These are phyloP conservation scores for Macropodus opercularis DNA, from an alignment of 2,797 vertebrate genomes.

Conservation along the genomic window DNA sequence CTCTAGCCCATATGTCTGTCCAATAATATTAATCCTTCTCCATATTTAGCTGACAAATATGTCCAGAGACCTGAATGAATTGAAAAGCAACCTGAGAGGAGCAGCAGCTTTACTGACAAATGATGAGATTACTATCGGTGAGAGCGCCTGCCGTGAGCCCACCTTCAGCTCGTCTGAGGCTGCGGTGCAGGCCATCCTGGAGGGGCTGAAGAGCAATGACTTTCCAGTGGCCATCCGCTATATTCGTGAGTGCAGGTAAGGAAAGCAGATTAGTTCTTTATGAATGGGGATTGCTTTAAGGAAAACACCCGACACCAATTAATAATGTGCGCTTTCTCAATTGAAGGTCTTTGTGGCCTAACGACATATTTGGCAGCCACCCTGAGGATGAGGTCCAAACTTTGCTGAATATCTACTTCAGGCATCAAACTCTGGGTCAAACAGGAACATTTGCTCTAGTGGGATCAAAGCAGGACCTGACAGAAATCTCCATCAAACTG, in stretches of 20 bases:
- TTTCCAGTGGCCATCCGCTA: conserved; percentile 85
- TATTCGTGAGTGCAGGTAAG: conserved; percentile 95
- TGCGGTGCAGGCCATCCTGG: conserved; percentile 94
- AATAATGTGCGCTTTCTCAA: not conserved
- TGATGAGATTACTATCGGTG: conserved; percentile 67
- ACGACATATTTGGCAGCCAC: conserved; percentile 93
- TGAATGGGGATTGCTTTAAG: not conserved
- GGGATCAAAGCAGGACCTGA: conserved; percentile 94
- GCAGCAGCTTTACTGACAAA: conserved; percentile 84
- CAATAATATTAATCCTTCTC: conserved; percentile 21
- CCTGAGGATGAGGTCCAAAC: conserved; percentile 95
- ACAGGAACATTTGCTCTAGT: conserved; percentile 98
- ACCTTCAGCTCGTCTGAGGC: conserved; percentile 88
- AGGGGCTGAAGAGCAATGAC: conserved; percentile 89
- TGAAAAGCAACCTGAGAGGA: conserved; percentile 89
- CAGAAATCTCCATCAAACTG: conserved; percentile 90
- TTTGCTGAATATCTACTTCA: conserved; percentile 96
- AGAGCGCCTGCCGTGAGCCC: conserved; percentile 74
- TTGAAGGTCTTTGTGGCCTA: conserved; percentile 91
- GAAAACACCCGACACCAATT: not conserved
- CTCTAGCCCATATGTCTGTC: conserved; percentile 1
- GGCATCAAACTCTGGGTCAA: conserved; percentile 96
- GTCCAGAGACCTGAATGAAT: conserved; percentile 92
- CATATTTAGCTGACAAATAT: conserved; percentile 89
- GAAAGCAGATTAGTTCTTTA: conserved; percentile 46